Evolutionary conservation across 2,797 vertebrate genomes (phyloP), one percentile per base, ranked within the genome.

Genomic region (Rhynchotus rufescens): DNA sequence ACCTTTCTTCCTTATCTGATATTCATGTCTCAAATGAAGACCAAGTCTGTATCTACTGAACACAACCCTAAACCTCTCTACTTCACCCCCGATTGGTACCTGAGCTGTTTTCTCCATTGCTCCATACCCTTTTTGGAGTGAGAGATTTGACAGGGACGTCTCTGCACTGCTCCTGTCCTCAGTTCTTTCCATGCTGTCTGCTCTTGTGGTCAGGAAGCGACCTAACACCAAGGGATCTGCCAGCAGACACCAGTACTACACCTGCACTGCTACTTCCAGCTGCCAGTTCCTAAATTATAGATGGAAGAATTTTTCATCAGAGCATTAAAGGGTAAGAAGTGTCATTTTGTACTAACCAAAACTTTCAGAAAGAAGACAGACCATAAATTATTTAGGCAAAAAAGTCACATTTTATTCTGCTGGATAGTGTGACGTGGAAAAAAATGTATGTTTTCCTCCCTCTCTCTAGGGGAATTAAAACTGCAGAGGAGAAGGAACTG

Each of bases 371-470:
- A 90, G 84, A 80, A 97, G 93, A 96, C 89, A 95, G 82, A 86
- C 64, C 89, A 77, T 97, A 93, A 97, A 92, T 97, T 96, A 97
- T 97, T 97, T 89, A 96, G 84, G 40, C 66, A 11, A 65, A 89
- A 97, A 97, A 98, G 96, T 97, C 95, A 93, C 96, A 95, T 97
- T 97, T 96, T 96, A 94, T 97, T 97, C 91, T 96, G 80, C 75
- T 69, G 49, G 71, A 83, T 66, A 93, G 87, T 30, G 52, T 59
- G 92, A 97, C 79, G 62, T 67, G 40, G 19, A 60, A 69, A 93
- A 91, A 77, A 74, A 86, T 38, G 79, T 75, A 54, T 9, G 5
- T 80, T 84, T 85, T 60, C 62, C 52, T 84, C 54, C 82, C 23
- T 82, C 8, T 45, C 52, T 68, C 57, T 72, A 20, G 32, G 22